A percentile compares a stretch with the other conserved stretches of the same genome.
Conservation (phyloP, 2,888 invertebrate genomes). For the Yponomeuta malinellus region DNA sequence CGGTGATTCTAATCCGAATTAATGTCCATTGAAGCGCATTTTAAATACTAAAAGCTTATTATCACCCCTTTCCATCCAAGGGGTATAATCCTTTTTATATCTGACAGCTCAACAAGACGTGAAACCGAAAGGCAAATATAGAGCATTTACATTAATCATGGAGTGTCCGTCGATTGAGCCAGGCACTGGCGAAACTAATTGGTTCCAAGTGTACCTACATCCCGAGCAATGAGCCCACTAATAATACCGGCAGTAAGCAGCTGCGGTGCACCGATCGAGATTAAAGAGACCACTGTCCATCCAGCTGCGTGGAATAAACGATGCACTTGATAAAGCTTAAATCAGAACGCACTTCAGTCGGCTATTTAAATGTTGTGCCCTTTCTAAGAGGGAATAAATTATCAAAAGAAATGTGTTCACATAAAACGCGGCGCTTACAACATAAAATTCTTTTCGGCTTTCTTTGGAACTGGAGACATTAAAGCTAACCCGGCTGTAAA, state of each 20-base stretch:
- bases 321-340: slow-evolving; percentile 5
- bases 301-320: slow-evolving; percentile 17
- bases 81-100: not conserved
- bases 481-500: slow-evolving; percentile 5
- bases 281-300: slow-evolving; percentile 47
- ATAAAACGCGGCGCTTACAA: not conserved
- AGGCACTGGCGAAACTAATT: slow-evolving; percentile 47
- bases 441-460: slow-evolving; percentile 12
- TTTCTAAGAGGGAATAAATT: slow-evolving; percentile 1
- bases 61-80: not conserved
- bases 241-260: slow-evolving; percentile 32
- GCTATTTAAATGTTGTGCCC: not conserved
- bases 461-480: slow-evolving; percentile 4
- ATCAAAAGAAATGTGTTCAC: slow-evolving; percentile 5
- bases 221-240: slow-evolving; percentile 7
- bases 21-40: not conserved
- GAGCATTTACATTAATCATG: not conserved
- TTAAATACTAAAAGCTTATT: not conserved
- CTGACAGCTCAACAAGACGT: not conserved
- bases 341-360: not conserved
- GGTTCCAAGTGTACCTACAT: slow-evolving; percentile 43
- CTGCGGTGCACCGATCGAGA: slow-evolving; percentile 47
- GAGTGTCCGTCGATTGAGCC: not conserved
- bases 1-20: slow-evolving; percentile 12
- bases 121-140: not conserved